A percentile compares a stretch with the other conserved stretches of the same genome.
Evolutionary conservation across 2,113 vertebrate species (phyloP).

Genomic region (Archilochus colubris): DNA sequence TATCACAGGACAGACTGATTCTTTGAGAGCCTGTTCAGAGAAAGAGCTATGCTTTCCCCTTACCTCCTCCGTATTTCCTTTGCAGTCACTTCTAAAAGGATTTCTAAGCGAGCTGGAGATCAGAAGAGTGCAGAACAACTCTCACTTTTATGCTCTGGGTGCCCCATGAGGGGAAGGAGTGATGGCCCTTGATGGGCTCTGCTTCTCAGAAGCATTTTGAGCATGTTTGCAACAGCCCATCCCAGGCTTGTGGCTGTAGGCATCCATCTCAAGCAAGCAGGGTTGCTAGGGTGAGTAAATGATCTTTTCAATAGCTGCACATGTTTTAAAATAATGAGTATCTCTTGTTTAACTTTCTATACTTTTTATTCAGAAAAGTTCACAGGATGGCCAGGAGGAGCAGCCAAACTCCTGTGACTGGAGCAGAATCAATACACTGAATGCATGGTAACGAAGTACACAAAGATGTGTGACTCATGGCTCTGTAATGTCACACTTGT

Average conservation of each 20-base stretch:
- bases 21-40: background rate
- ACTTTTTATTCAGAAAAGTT: constrained; percentile 19
- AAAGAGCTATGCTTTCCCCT: background rate
- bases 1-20: background rate
- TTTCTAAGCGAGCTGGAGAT: background rate
- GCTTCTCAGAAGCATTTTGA: background rate
- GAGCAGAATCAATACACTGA: constrained; percentile 45
- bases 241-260: background rate
- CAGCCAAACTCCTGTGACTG: constrained; percentile 53
- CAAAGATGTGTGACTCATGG: constrained; percentile 67
- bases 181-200: background rate
- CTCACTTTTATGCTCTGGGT: background rate
- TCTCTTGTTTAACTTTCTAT: constrained; percentile 17
- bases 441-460: constrained; percentile 63
- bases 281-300: constrained; percentile 4
- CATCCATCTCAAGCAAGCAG: background rate
- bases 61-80: background rate
- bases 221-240: background rate
- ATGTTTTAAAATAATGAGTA: background rate
- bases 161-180: background rate
- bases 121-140: background rate
- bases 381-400: constrained; percentile 52
- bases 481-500: constrained; percentile 65
- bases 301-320: background rate
- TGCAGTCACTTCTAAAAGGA: background rate